These are phyloP conservation scores for Noctilio leporinus DNA, from an alignment of 2,113 vertebrate species.

Conservation along the genomic window DNA sequence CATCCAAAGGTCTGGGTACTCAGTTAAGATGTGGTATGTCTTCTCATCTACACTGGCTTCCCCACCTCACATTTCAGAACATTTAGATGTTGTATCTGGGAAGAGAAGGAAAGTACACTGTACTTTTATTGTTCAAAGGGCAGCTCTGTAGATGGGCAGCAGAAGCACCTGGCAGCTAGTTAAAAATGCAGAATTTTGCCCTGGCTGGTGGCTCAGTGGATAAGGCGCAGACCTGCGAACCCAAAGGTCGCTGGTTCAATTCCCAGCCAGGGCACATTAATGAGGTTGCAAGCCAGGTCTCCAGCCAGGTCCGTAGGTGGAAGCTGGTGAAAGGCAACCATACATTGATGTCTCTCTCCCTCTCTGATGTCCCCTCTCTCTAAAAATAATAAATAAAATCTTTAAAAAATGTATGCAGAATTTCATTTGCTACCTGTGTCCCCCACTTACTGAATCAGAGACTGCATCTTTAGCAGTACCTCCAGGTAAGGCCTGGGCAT, in stretches of 20 bases:
- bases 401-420: no score
- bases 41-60: not conserved
- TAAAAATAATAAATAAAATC: no score
- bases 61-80: not conserved
- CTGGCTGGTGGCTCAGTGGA: no score
- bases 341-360: no score
- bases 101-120: not conserved
- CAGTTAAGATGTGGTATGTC: not conserved
- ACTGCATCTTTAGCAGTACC: not conserved
- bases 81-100: not conserved
- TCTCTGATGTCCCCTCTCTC: no score
- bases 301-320: no score
- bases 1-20: not conserved
- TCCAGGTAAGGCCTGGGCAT: not conserved
- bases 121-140: not conserved
- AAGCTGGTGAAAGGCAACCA: no score
- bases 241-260: no score
- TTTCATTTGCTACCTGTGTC: not conserved
- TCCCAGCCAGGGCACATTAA: no score
- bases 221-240: no score
- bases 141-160: not conserved
- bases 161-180: not conserved
- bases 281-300: no score
- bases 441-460: not conserved
- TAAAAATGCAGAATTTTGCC: not conserved